Evolutionary conservation across 2,113 vertebrate genomes (phyloP), one percentile per base, ranked within the genome.

Genomic region (Limnothrissa miodon): DNA sequence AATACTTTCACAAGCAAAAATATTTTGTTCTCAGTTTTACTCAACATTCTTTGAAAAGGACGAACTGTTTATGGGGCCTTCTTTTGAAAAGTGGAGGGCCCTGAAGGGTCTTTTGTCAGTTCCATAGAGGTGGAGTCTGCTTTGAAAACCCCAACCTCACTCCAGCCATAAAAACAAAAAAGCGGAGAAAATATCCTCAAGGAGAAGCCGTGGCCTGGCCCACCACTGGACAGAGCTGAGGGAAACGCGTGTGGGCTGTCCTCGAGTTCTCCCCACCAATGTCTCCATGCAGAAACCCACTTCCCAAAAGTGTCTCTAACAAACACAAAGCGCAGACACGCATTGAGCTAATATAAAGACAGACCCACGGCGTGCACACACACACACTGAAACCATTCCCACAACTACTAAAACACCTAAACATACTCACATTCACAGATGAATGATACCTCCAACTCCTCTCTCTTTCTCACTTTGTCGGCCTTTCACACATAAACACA

Each of bases 181-280:
- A 85, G 79, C 81, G 87, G 85, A 90, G 87, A 92, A 92, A 93
- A 92, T 90, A 92, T 91, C 88, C 89, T 91, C 90, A 91, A 93
- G 92, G 90, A 91, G 89, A 93, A 91, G 86, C 85, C 87, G 88
- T 86, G 91, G 92, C 90, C 90, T 51, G 74, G 85, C 83, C 90
- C 56, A 92, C 92, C 90, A 88, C 87, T 82, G 92, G 90, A 93
- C 89, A 88, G 46, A 89, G 89, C 85, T 85, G 88, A 88, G 87
- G 86, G 90, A 86, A 88, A 87, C 80, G 82, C 87, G 90, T 93
- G 92, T 93, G 93, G 93, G 92, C 93, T 66, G 89, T 91, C 92
- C 92, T 93, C 91, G 80, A 91, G 88, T 89, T 84, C 80, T 33
- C n/a, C 29, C 62, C 62, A 11, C 25, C 62, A 29, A 70, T 70